Evolutionary conservation across 2,888 invertebrate species (phyloP), one percentile per base, ranked within the genome.

Genomic region (Embidobia sp.): DNA sequence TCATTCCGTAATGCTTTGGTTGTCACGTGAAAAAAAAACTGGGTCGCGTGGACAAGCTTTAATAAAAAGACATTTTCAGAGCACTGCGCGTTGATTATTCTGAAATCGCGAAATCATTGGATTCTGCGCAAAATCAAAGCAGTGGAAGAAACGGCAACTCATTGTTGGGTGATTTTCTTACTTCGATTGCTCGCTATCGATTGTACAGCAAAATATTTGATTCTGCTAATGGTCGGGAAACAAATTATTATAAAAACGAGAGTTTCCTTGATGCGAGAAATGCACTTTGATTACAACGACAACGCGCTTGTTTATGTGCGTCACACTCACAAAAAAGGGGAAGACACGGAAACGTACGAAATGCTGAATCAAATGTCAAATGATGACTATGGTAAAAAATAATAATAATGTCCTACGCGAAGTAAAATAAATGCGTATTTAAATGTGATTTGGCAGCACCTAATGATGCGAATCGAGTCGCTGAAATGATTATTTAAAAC

Each of bases 161-260:
- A 46, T 59, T 59, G 33, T 59, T 59, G 22, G 35, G 16, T n/a
- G 10, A 26, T 35, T 40, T 48, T 63, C 63, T 61, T 61, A 48
- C 11, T 33, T 27, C 48, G 35, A 48, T 48, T 61, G 27, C 37
- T 35, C 61, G 22, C 15, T 51, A 51, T 51, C 18, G 66, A 53
- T 33, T 49, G 40, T n/a, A 8, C 19, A 1, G 44, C 18, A 67
- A 67, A 67, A 67, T 46, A 48, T 67, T 67, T 55, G 66, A 55
- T 55, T 55, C 33, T 19, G 7, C 29, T 48, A 55, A 67, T 67
- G 35, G 46, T 37, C 13, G 29, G 33, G 26, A 64, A 42, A 44
- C 42, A 33, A 51, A 64, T 44, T 64, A 53, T 44, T 31, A 42
- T 22, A 53, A 64, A 64, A 53, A 64, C 42, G 42, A 3, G 42